Percentiles rank a stretch among this genome's conserved stretches.
Evolutionary conservation across 2,797 vertebrate genomes (phyloP).

Genomic region (Anableps anableps): DNA sequence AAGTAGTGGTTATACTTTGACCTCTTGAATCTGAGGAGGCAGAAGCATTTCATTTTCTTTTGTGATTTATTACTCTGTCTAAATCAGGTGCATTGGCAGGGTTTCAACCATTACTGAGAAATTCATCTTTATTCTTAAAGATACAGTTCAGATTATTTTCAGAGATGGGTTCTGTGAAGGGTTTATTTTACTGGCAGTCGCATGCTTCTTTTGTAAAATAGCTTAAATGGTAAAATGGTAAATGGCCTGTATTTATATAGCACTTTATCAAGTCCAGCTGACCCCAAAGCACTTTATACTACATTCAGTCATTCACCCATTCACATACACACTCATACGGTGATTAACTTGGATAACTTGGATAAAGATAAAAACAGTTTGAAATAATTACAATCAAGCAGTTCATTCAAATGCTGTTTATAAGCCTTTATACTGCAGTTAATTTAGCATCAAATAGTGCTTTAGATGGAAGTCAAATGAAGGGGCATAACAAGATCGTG

Average conservation of each 20-base stretch:
- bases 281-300: no score
- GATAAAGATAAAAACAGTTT: not conserved
- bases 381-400: not conserved
- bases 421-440: not conserved
- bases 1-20: not conserved
- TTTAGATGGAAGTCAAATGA: not conserved
- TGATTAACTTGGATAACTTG: no score
- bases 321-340: no score
- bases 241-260: no score
- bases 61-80: not conserved
- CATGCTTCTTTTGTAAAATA: not conserved
- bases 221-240: no score
- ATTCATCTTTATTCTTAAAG: not conserved
- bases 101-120: not conserved
- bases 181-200: not conserved
- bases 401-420: not conserved
- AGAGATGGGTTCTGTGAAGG: not conserved
- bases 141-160: not conserved
- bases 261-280: no score
- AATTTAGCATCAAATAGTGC: not conserved
- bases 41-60: not conserved
- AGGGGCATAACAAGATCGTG: no score
- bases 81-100: not conserved
- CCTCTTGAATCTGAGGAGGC: not conserved
- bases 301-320: no score